Percentiles rank a stretch among this genome's conserved stretches.
Evolutionary conservation across 2,113 vertebrate genomes (phyloP).

Genomic region (Morone chrysops): DNA sequence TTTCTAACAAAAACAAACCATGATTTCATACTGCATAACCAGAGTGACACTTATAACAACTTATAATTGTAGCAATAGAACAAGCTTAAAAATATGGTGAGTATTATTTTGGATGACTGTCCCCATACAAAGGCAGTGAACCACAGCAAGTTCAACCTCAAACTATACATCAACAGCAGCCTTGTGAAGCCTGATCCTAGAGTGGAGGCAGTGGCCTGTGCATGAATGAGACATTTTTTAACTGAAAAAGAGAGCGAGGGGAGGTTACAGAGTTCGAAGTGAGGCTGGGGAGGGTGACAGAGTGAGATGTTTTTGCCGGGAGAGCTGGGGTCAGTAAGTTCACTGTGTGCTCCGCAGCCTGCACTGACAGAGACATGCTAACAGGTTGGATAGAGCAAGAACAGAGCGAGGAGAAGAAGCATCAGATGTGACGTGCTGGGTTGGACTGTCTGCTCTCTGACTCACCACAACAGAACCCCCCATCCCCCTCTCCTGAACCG

Average conservation of each 20-base stretch:
- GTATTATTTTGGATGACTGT: slow-evolving; percentile 4
- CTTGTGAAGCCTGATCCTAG: slow-evolving; percentile 14
- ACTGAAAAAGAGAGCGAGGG: slow-evolving; percentile 38
- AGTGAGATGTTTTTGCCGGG: slow-evolving; percentile 73
- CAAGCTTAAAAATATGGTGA: neutral
- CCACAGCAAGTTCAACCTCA: slow-evolving; percentile 12
- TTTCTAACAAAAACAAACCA: neutral
- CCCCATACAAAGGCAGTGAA: neutral
- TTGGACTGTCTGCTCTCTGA: slow-evolving; percentile 32
- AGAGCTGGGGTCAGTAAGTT: slow-evolving; percentile 80
- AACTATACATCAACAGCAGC: slow-evolving; percentile 25
- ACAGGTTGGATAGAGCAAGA: slow-evolving; percentile 65
- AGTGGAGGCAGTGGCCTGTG: slow-evolving; percentile 30
- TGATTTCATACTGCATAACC: neutral
- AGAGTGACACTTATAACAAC: neutral
- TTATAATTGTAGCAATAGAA: slow-evolving; percentile 1
- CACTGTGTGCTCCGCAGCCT: slow-evolving; percentile 62
- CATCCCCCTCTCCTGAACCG: neutral
- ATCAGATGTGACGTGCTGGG: slow-evolving; percentile 48
- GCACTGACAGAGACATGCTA: slow-evolving; percentile 70
- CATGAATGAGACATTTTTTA: slow-evolving; percentile 32
- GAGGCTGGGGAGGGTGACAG: slow-evolving; percentile 62
- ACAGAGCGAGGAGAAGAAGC: slow-evolving; percentile 39
- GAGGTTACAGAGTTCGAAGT: slow-evolving; percentile 74
- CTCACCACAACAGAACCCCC: slow-evolving; percentile 43